A percentile compares a stretch with the other conserved stretches of the same genome.
These are phyloP conservation scores for Malurus melanocephalus DNA, from an alignment of 2,113 vertebrate genomes.

Conservation along the genomic window DNA sequence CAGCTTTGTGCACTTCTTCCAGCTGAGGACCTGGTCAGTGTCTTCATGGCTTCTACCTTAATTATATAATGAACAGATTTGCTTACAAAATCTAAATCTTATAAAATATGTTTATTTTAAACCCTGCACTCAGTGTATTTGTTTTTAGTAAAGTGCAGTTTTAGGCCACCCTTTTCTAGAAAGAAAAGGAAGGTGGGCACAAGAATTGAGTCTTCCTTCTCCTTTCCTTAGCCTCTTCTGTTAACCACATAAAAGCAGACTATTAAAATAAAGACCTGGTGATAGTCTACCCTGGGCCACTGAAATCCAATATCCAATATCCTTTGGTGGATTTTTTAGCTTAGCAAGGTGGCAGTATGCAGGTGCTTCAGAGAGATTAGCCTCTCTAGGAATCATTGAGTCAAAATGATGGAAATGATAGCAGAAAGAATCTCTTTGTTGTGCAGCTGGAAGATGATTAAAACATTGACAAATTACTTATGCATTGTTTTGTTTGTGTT, in stretches of 20 bases:
- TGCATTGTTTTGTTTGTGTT: neutral
- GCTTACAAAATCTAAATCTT: neutral
- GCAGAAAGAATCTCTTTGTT: neutral
- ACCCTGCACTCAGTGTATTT: neutral
- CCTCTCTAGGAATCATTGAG: neutral
- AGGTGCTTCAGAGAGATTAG: constrained; percentile 14
- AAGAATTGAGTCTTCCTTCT: neutral
- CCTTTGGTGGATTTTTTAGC: neutral
- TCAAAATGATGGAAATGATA: neutral
- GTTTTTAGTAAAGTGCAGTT: neutral
- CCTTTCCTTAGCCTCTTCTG: neutral
- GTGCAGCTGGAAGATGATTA: neutral
- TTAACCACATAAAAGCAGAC: neutral
- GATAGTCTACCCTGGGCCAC: neutral
- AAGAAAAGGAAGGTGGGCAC: neutral
- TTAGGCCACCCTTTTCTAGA: neutral
- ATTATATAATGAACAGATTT: neutral
- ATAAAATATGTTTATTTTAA: neutral
- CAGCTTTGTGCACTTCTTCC: neutral
- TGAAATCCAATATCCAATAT: neutral
- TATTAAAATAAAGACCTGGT: neutral
- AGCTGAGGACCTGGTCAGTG: neutral
- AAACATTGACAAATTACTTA: neutral
- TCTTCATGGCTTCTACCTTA: neutral
- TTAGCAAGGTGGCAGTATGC: neutral